A percentile compares a stretch with the other conserved stretches of the same genome.
Evolutionary conservation across 2,113 vertebrate species (phyloP).

Genomic region (Petromus typicus): DNA sequence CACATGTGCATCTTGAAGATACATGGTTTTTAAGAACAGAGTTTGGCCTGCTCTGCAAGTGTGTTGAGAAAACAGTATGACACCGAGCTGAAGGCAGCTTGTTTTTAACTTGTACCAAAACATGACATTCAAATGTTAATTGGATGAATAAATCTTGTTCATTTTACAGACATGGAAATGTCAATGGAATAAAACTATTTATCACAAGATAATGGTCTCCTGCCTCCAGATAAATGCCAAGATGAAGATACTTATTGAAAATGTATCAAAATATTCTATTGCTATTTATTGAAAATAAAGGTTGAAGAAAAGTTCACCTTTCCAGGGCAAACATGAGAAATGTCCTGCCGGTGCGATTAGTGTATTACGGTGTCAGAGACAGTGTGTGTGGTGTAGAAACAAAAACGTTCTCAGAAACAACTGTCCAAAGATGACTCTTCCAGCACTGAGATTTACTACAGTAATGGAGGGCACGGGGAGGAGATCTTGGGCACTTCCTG

Average conservation of each 20-base stretch:
- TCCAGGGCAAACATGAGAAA: constrained; percentile 77
- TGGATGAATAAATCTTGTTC: constrained; percentile 88
- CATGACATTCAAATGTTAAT: constrained; percentile 90
- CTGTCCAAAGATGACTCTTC: background rate
- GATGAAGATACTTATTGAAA: constrained; percentile 85
- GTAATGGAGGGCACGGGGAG: background rate
- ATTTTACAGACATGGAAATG: constrained; percentile 87
- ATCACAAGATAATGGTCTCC: constrained; percentile 85
- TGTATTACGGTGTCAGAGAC: constrained; percentile 59
- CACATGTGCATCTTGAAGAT: constrained; percentile 31
- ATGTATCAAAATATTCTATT: constrained; percentile 82
- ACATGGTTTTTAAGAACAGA: constrained; percentile 59
- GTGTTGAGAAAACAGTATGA: constrained; percentile 80
- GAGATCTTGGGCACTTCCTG: background rate
- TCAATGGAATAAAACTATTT: constrained; percentile 87
- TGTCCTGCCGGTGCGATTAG: constrained; percentile 49
- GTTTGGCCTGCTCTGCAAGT: constrained; percentile 73
- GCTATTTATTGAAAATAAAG: constrained; percentile 85
- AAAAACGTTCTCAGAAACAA: constrained; percentile 10
- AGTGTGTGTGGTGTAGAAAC: background rate
- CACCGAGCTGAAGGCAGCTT: constrained; percentile 82
- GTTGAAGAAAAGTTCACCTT: constrained; percentile 78
- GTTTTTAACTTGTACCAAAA: constrained; percentile 86
- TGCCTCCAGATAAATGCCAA: constrained; percentile 87
- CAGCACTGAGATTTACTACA: background rate